Base-by-base conservation (phyloP, 2,797 vertebrate genomes). In the Takifugu ocellatus region DNA sequence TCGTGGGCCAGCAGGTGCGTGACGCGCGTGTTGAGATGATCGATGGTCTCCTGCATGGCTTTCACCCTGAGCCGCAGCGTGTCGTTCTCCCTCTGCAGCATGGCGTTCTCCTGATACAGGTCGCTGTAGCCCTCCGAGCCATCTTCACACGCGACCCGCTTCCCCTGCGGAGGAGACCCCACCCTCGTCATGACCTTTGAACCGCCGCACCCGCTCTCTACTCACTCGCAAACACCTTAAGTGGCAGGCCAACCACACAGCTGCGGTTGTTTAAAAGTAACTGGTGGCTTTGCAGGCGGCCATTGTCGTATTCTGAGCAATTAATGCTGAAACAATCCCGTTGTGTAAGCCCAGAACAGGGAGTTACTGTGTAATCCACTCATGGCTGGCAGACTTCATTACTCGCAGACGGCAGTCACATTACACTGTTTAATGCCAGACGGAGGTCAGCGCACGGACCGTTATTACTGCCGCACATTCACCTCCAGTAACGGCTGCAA, bases 31-130 rank as follows among this genome's bases (percentile, higher is more conserved):
- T 98, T 98, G 75, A 99, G 96, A 60, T 94, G 92, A 2, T 98
- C 94, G 0, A 98, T 98, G 78, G 97, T 98, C 82, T 98, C 96
- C 82, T 99, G 96, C 94, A 99, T 96, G 86, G 97, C 97, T 79
- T 97, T 98, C 1, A 99, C 93, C 6, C 96, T 79, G 82, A 97
- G 93, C 4, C 96, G 91, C 77, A 98, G 80, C 0, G 94, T 88
- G 58, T 91, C 90, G 1, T 90, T 97, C 70, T 98, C 97, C 73
- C 94, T 93, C 90, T 94, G 95, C 57, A 98, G 87, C 96, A 98
- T 93, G 61, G 93, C 72, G 0, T 97, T 97, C 87, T 99, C 97
- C 0, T 92, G 94, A 82, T 92, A 94, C 74, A 99, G 87, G 83
- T 99, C 97, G 0, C 95, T 98, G 79, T 91, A 94, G 50, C 94